These are phyloP conservation scores for Tachina lurida DNA, from an alignment of 2,888 invertebrate genomes.

Conservation along the genomic window DNA sequence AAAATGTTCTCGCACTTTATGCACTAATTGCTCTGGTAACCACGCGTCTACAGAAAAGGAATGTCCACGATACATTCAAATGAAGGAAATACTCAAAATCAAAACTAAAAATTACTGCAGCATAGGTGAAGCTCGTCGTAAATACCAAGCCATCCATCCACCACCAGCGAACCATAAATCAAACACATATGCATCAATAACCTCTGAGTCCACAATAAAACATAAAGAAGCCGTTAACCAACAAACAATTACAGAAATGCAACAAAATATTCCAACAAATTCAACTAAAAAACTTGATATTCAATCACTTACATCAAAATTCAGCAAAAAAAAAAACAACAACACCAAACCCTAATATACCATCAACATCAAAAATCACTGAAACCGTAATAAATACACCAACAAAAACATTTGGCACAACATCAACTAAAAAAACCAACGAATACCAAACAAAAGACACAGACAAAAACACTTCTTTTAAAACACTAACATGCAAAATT, in stretches of 20 bases:
- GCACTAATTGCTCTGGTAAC: constrained; percentile 5
- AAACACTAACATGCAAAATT: not conserved
- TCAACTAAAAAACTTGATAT: not conserved
- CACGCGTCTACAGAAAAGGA: no score
- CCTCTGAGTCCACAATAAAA: not conserved
- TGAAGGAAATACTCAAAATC: no score
- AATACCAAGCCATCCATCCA: constrained; percentile 1
- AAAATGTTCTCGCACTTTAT: constrained; percentile 14
- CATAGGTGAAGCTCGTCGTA: constrained; percentile 27
- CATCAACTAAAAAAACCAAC: not conserved
- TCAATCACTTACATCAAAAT: no score
- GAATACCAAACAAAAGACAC: constrained; percentile 5
- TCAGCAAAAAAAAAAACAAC: no score
- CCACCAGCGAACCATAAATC: not conserved
- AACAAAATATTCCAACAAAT: constrained; percentile 1
- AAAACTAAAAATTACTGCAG: constrained; percentile 21
- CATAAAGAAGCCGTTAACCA: not conserved
- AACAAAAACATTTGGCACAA: no score
- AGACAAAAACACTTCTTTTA: constrained; percentile 1
- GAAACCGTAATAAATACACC: no score
- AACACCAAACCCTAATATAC: no score
- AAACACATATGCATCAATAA: not conserved
- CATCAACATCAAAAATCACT: constrained; percentile 2
- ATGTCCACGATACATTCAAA: no score
- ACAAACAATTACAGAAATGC: constrained; percentile 3